Base-by-base conservation (phyloP, 2,797 vertebrate species). In the Gadopsis bispinosus region DNA sequence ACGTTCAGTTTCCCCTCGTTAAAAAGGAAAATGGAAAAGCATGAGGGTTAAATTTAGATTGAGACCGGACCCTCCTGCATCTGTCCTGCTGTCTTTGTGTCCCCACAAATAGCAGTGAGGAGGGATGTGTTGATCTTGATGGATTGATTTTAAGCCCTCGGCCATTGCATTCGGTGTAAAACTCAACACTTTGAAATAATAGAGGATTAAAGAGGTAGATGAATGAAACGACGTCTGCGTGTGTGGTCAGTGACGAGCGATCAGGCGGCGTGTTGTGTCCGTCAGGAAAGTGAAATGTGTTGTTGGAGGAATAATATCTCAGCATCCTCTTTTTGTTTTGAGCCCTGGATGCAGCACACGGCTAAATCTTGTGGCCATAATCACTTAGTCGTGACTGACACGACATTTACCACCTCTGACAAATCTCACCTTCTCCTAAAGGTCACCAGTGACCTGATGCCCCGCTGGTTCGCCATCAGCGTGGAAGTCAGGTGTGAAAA, bases 1-100 rank as follows among this genome's bases (percentile, higher is more conserved):
- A 26, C 70, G 88, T 91, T 91, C 20, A 81, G 68, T 73, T 90
- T 88, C 74, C 70, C 51, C 67, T 87, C 75, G 81, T 84, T 75
- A 83, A 81, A 75, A 47, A 82, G 68, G 69, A 85, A 90, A 88
- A 26, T 26, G 26, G 77, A 81, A 84, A 82, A 73, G 66, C 53
- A 7, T 0, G 33, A 31, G 66, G 54, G 79, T 79, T 85, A 83
- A 69, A 82, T 87, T 87, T 90, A 86, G 84, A 56, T 79, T 81
- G 85, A 89, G 77, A 71, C 77, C n/a, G 0, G 13, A 5, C 33
- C 65, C 64, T 55, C 20, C 41, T 76, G 71, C 50, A 48, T 68
- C 43, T 69, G 69, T 78, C 69, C 22, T 14, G 19, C 65, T 56
- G 10, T 51, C 39, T 48, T 56, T 63, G 19, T 39, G 19, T 45